Conservation (phyloP, 2,888 invertebrate species). For the Drosophila aldrichi region DNA sequence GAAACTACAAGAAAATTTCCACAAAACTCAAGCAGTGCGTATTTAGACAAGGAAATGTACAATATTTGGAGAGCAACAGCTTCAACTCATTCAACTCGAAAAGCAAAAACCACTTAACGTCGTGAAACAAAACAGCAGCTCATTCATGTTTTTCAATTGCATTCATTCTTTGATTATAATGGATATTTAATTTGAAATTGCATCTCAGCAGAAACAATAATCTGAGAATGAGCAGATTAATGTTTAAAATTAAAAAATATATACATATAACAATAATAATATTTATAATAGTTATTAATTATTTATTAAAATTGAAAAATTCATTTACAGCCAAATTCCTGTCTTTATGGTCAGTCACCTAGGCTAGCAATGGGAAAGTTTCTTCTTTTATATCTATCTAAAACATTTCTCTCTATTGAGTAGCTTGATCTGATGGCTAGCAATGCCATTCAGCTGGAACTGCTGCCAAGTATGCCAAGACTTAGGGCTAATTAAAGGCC, state of each 20-base stretch:
- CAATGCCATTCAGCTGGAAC: conserved; percentile 22
- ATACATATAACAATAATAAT: too few species aligned
- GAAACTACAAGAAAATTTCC: not conserved
- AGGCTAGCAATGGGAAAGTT: too few species aligned
- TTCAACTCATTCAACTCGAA: conserved; percentile 1
- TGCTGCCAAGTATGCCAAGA: conserved; percentile 17
- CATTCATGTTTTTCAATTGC: conserved; percentile 21
- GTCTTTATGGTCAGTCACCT: too few species aligned
- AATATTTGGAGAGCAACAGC: conserved; percentile 3
- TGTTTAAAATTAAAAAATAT: too few species aligned
- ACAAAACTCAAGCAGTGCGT: not conserved
- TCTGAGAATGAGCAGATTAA: too few species aligned
- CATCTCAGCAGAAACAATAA: conserved; percentile 7
- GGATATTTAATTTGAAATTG: conserved; percentile 2
- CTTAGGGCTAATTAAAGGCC: conserved; percentile 41
- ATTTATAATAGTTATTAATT: too few species aligned
- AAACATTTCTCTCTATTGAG: not conserved
- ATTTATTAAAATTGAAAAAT: too few species aligned
- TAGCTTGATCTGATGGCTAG: not conserved
- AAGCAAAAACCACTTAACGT: conserved; percentile 11
- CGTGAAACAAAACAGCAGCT: conserved; percentile 29
- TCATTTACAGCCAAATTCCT: too few species aligned
- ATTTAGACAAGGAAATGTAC: not conserved
- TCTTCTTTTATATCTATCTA: too few species aligned
- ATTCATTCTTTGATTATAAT: not conserved